A percentile compares a stretch with the other conserved stretches of the same genome.
Conservation (phyloP, 2,888 invertebrate genomes). For the Chloroclysta siterata region DNA sequence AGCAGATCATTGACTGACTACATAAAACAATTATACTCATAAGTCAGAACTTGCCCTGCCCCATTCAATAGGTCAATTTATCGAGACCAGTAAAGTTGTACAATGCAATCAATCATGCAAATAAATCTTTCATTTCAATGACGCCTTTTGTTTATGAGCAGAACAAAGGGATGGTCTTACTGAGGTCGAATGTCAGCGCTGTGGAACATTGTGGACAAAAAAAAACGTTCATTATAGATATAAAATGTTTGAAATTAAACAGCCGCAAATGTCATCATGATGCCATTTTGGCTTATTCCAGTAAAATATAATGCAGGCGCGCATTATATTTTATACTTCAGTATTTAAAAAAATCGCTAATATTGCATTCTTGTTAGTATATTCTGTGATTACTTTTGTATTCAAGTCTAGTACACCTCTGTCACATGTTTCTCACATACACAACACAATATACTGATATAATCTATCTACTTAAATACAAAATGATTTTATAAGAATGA, state of each 20-base stretch:
- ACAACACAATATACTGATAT: no score
- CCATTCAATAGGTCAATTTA: slow-evolving; percentile 34
- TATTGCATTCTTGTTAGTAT: no score
- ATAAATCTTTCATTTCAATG: slow-evolving; percentile 32
- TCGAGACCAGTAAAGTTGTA: slow-evolving; percentile 29
- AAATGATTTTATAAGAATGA: no score
- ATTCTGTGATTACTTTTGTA: no score
- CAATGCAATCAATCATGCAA: slow-evolving; percentile 30
- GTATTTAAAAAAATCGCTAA: no score
- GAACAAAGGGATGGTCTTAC: slow-evolving; percentile 16
- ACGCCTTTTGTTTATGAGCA: slow-evolving; percentile 23
- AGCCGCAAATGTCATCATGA: background rate
- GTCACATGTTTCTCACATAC: no score
- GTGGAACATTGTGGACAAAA: background rate
- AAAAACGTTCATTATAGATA: background rate
- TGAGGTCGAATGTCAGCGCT: background rate
- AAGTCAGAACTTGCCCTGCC: slow-evolving; percentile 28
- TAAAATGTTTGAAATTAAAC: background rate
- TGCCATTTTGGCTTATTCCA: background rate
- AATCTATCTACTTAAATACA: no score
- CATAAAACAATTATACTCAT: slow-evolving; percentile 11
- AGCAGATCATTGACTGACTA: slow-evolving; percentile 37
- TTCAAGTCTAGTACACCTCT: no score
- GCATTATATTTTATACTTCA: no score
- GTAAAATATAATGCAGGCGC: no score